phyloP scores from a whole-genome alignment of 2,888 invertebrate species.

The Gasteruption jaculator region DNA sequence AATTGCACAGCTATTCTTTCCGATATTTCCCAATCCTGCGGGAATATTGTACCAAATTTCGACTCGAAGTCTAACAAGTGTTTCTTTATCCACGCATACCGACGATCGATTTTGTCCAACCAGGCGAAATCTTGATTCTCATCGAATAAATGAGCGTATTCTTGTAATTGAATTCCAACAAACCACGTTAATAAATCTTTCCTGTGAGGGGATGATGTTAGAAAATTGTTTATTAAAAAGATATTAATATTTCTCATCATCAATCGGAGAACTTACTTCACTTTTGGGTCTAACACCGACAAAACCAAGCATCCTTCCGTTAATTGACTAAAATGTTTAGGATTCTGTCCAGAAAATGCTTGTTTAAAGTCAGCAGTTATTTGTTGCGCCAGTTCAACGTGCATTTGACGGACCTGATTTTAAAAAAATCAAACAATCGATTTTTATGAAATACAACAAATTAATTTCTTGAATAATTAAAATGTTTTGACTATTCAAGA shows the following conservation, averaged over 20 bases:
- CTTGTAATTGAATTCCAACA: conserved; percentile 77
- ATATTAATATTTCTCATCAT: conserved; percentile 24
- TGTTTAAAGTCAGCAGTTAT: conserved; percentile 89
- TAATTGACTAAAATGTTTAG: conserved; percentile 62
- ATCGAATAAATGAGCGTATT: conserved; percentile 91
- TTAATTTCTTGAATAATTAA: conserved; percentile 9
- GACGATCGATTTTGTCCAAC: conserved; percentile 90
- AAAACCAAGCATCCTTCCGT: conserved; percentile 79
- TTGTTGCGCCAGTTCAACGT: conserved; percentile 76
- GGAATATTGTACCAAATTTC: conserved; percentile 81
- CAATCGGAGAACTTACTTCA: conserved; percentile 58
- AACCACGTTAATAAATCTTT: conserved; percentile 88
- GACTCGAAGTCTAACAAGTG: conserved; percentile 94
- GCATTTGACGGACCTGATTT: conserved; percentile 65
- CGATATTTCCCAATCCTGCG: conserved; percentile 89
- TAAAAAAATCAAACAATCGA: conserved; percentile 10
- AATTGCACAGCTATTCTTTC: conserved; percentile 89
- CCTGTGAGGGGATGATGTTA: conserved; percentile 38
- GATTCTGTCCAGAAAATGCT: conserved; percentile 70
- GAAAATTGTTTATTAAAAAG: no score
- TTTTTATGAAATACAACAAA: conserved; percentile 6
- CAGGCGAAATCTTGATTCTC: conserved; percentile 95
- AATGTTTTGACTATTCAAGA: background rate
- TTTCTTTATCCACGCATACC: conserved; percentile 94
- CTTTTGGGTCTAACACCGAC: conserved; percentile 80